These are phyloP conservation scores for Odocoileus hemionus DNA, from an alignment of 2,113 vertebrate species.

Conservation along the genomic window DNA sequence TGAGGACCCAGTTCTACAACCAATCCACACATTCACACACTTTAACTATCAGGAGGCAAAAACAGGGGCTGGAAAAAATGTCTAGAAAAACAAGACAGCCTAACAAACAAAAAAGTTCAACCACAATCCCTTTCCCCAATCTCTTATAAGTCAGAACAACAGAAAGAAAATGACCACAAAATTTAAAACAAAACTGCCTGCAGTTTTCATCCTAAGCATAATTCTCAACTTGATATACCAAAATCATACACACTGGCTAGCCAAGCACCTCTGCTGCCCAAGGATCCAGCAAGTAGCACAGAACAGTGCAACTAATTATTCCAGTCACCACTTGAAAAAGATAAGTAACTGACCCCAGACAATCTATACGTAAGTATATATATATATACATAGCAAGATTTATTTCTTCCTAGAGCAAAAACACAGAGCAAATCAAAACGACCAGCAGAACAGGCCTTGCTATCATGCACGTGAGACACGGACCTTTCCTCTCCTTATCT, in stretches of 20 bases:
- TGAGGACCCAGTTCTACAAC: neutral
- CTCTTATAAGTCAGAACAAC: neutral
- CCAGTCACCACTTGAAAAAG: neutral
- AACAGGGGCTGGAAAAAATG: neutral
- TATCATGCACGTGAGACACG: neutral
- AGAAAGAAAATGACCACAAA: neutral
- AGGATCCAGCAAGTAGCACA: neutral
- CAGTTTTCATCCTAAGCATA: neutral
- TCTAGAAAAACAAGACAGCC: neutral
- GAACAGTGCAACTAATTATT: neutral
- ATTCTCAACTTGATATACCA: neutral
- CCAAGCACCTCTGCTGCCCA: neutral
- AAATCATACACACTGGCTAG: neutral
- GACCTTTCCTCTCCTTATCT: neutral
- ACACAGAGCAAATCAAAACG: neutral
- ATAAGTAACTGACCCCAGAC: neutral
- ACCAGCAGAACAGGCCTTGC: neutral
- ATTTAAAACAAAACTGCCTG: neutral
- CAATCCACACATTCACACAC: neutral
- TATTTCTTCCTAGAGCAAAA: slow-evolving; percentile 6
- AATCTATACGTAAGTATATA: neutral
- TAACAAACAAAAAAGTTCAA: neutral
- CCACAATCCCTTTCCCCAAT: neutral
- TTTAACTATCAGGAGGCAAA: neutral
- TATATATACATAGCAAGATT: neutral